Conservation (phyloP, 2,797 vertebrate species). For the Hemibagrus guttatus region DNA sequence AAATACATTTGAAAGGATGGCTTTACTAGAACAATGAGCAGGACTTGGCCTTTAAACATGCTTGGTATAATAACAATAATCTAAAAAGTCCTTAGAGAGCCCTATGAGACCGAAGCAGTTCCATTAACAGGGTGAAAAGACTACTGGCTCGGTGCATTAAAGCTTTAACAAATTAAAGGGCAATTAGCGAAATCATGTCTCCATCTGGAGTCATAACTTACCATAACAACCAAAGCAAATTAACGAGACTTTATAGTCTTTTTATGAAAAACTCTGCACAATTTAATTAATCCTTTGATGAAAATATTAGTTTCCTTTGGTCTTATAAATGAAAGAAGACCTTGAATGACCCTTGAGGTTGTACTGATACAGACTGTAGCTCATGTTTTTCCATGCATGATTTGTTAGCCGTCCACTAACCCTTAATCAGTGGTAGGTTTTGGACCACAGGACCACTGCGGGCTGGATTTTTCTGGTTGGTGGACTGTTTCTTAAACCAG, state of each 20-base stretch:
- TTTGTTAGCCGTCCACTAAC: slow-evolving; percentile 24
- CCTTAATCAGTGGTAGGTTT: slow-evolving; percentile 6
- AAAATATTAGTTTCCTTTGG: not conserved
- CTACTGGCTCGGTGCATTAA: not conserved
- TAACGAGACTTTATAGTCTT: slow-evolving; percentile 4
- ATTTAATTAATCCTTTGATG: not conserved
- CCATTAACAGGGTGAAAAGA: slow-evolving; percentile 2
- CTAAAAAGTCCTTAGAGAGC: slow-evolving; percentile 5
- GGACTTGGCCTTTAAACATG: not conserved
- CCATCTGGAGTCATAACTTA: slow-evolving; percentile 16
- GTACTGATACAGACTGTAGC: not conserved
- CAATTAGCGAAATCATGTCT: not conserved
- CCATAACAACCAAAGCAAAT: slow-evolving; percentile 1
- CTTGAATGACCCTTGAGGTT: not conserved
- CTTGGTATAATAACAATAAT: not conserved
- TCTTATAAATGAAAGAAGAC: not conserved
- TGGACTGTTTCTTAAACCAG: not conserved
- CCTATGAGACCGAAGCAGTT: not conserved
- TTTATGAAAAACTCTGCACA: not conserved
- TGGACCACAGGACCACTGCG: not conserved
- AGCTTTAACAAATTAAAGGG: not conserved
- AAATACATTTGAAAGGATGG: not conserved
- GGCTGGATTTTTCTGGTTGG: slow-evolving; percentile 17
- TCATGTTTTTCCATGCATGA: slow-evolving; percentile 33
- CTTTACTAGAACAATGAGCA: not conserved